A percentile compares a stretch with the other conserved stretches of the same genome.
Conservation (phyloP, 1,140 invertebrate genomes). For the Pachyrhynchus sulphureomaculatus region DNA sequence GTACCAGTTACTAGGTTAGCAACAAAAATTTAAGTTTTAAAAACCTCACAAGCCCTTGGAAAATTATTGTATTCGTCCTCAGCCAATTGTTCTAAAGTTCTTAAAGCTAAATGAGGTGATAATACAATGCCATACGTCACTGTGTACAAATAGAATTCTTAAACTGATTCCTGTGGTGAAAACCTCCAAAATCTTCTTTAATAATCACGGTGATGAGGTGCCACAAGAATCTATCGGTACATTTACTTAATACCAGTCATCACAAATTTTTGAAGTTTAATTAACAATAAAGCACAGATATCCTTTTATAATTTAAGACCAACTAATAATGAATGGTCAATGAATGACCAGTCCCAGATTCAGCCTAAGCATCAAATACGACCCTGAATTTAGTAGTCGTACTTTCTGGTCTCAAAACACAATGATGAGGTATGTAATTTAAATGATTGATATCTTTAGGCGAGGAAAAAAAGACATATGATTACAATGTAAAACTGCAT, state of each 20-base stretch:
- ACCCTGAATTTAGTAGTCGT: too few species aligned
- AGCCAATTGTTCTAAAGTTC: conserved; percentile 37
- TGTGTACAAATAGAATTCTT: conserved; percentile 26
- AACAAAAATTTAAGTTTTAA: conserved; percentile 37
- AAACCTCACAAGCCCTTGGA: conserved; percentile 14
- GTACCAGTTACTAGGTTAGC: conserved; percentile 5
- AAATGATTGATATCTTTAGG: too few species aligned
- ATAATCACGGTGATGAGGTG: neutral
- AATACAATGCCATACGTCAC: conserved; percentile 43
- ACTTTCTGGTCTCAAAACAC: too few species aligned
- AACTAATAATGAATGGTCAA: too few species aligned
- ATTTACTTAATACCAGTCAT: conserved; percentile 24
- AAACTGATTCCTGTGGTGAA: conserved; percentile 4
- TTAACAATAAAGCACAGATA: too few species aligned
- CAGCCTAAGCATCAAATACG: too few species aligned
- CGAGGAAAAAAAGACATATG: too few species aligned
- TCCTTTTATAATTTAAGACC: too few species aligned
- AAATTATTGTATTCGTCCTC: conserved; percentile 24
- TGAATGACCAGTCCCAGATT: too few species aligned
- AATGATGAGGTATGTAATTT: too few species aligned
- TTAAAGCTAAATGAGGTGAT: conserved; percentile 39
- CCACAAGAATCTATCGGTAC: conserved; percentile 20
- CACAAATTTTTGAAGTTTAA: too few species aligned
- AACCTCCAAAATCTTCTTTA: conserved; percentile 26
- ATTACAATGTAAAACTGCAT: too few species aligned